Percentiles rank a stretch among this genome's conserved stretches.
Evolutionary conservation across 2,113 vertebrate genomes (phyloP).

Genomic region (Heterotis niloticus): DNA sequence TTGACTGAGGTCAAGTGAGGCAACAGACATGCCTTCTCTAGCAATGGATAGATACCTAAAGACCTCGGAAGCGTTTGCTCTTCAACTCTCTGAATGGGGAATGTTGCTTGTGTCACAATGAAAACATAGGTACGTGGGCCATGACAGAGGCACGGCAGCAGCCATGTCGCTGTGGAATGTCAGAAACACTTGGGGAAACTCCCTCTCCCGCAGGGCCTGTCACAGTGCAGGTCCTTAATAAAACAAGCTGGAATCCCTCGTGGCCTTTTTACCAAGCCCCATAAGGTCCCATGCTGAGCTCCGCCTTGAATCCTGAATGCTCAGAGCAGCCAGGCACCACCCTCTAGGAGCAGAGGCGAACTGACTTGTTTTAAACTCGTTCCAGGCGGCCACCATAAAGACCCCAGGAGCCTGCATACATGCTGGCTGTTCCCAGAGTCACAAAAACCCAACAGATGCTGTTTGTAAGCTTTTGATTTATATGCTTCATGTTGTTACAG

Average conservation of each 20-base stretch:
- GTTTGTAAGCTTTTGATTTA: background rate
- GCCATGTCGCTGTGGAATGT: background rate
- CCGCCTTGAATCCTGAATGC: background rate
- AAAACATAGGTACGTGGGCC: background rate
- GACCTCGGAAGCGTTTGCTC: no score
- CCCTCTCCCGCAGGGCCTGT: background rate
- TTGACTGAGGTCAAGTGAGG: background rate
- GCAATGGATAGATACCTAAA: background rate
- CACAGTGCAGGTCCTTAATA: constrained; percentile 7
- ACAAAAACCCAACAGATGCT: background rate
- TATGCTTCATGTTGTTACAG: background rate
- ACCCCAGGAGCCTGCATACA: background rate
- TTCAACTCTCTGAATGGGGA: no score
- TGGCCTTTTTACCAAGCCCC: background rate
- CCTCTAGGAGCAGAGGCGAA: constrained; percentile 9
- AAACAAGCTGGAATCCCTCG: background rate
- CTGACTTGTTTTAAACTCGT: constrained; percentile 8
- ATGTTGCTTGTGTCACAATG: background rate
- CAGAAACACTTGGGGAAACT: background rate
- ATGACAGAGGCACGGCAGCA: background rate
- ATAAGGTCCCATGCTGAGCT: background rate
- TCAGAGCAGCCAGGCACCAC: background rate
- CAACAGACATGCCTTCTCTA: background rate
- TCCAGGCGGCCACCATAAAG: constrained; percentile 1
- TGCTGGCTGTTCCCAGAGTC: background rate